Evolutionary conservation across 2,888 invertebrate genomes (phyloP), one percentile per base, ranked within the genome.

Genomic region (Drosophila kambysellisi): DNA sequence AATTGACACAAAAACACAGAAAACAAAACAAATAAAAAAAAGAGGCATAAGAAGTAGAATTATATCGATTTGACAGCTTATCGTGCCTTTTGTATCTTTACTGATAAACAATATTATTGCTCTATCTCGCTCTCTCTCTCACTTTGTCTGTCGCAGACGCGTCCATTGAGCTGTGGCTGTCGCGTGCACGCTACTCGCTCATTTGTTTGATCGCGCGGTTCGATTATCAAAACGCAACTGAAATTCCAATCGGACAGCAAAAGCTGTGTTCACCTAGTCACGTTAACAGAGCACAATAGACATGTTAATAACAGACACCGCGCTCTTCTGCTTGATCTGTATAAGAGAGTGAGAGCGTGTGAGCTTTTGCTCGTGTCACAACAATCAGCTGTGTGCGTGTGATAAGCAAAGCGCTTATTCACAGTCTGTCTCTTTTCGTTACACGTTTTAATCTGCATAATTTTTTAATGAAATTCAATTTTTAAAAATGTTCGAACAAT

Each of bases 191-290:
- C 48, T 39, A 25, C 43, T 41, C 41, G 30, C 52, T 50, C 67
- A 71, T 48, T 74, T 75, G 62, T 76, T 46, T 79, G 76, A 78
- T 78, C 78, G 72, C 67, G 54, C 68, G 46, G 60, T 37, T 65
- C 76, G 79, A 78, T 78, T 65, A 78, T 79, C 78, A 79, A 76
- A 79, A 54, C 76, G 72, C 63, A 68, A 78, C 78, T 78, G 72
- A 78, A 78, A 68, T 43, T 37, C 30, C 61, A 72, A 66, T 59
- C 37, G 20, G 74, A 46, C 53, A 51, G 68, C 30, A 50, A 66
- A 51, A 60, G 65, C 53, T 63, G 54, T 39, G 43, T 17, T 30
- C 29, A 30, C 52, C 35, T 43, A n/a, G 25, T 17, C 12, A 61
- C 66, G 72, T 73, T 72, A 71, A 53, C 66, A n/a, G 46, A 25